Evolutionary conservation across 1,140 invertebrate genomes (phyloP).

Genomic region (Triops cancriformis): DNA sequence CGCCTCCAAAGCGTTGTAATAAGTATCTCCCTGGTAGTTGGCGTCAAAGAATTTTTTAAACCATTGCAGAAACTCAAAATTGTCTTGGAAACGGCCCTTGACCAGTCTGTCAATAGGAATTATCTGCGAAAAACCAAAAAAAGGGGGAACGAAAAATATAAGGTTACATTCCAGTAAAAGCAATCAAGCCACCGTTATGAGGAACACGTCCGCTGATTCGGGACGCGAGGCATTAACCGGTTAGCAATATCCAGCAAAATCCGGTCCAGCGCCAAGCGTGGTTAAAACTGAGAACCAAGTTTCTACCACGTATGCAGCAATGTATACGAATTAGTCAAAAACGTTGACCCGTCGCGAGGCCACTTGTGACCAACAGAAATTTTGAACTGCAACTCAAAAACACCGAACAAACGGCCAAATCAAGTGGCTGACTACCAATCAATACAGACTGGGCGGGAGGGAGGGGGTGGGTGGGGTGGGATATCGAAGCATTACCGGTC

Average conservation of each 20-base stretch:
- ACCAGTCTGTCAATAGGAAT: conserved; percentile 81
- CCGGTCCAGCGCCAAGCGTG: too few species aligned
- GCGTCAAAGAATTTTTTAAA: conserved; percentile 99
- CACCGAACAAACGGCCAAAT: background rate
- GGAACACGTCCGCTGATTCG: background rate
- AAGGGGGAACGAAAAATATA: conserved; percentile 41
- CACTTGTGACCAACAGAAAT: too few species aligned
- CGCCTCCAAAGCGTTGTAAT: conserved; percentile 76
- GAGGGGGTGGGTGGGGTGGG: too few species aligned
- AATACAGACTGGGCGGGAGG: background rate
- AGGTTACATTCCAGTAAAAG: conserved; percentile 30
- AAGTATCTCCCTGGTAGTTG: conserved; percentile 77
- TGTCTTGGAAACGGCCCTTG: conserved; percentile 93
- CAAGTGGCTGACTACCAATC: background rate
- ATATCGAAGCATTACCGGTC: background rate
- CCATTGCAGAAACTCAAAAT: conserved; percentile 99
- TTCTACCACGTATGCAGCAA: too few species aligned
- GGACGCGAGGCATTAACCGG: too few species aligned
- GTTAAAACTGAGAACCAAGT: too few species aligned
- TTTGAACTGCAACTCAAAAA: background rate
- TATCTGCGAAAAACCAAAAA: conserved; percentile 55
- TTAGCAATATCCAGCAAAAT: too few species aligned
- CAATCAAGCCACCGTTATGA: conserved; percentile 11
- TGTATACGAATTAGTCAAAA: too few species aligned
- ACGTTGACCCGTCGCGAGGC: background rate